A percentile compares a stretch with the other conserved stretches of the same genome.
Evolutionary conservation across 2,113 vertebrate species (phyloP).

Genomic region (Sphaerodactylus townsendi): DNA sequence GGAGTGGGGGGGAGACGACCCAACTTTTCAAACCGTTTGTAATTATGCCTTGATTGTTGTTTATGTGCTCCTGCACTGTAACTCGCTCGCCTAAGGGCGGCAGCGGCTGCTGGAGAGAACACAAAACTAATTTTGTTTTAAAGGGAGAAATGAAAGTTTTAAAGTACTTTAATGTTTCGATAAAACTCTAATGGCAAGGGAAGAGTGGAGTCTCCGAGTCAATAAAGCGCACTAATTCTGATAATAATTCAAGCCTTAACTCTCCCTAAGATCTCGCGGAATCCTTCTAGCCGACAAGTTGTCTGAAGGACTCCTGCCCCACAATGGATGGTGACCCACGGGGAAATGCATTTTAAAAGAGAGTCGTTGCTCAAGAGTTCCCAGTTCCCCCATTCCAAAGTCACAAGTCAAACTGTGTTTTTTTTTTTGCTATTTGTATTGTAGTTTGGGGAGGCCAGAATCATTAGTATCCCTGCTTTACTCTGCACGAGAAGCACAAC

Average conservation of each 20-base stretch:
- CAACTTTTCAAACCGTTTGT: slow-evolving; percentile 62
- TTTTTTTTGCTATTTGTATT: neutral
- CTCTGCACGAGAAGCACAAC: neutral
- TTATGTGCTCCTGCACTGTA: slow-evolving; percentile 74
- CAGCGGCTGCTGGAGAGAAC: slow-evolving; percentile 68
- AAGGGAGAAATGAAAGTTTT: slow-evolving; percentile 81
- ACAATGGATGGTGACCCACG: slow-evolving; percentile 3
- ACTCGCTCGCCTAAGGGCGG: slow-evolving; percentile 71
- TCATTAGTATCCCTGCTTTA: neutral
- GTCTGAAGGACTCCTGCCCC: slow-evolving; percentile 33
- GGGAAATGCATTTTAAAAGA: slow-evolving; percentile 43
- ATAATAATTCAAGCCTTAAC: slow-evolving; percentile 77
- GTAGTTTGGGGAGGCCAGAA: neutral
- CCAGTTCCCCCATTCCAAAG: slow-evolving; percentile 8
- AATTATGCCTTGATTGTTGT: slow-evolving; percentile 78
- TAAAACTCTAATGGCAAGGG: slow-evolving; percentile 72
- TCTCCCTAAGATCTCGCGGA: slow-evolving; percentile 56
- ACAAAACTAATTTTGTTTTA: slow-evolving; percentile 79
- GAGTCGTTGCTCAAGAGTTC: neutral
- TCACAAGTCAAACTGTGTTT: no score
- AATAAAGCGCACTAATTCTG: slow-evolving; percentile 73
- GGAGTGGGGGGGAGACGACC: neutral
- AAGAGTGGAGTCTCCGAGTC: slow-evolving; percentile 67
- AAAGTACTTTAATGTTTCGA: slow-evolving; percentile 78
- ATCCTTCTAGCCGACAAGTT: slow-evolving; percentile 28